phyloP scores from a whole-genome alignment of 2,888 invertebrate species.

The Ophioninae sp. region DNA sequence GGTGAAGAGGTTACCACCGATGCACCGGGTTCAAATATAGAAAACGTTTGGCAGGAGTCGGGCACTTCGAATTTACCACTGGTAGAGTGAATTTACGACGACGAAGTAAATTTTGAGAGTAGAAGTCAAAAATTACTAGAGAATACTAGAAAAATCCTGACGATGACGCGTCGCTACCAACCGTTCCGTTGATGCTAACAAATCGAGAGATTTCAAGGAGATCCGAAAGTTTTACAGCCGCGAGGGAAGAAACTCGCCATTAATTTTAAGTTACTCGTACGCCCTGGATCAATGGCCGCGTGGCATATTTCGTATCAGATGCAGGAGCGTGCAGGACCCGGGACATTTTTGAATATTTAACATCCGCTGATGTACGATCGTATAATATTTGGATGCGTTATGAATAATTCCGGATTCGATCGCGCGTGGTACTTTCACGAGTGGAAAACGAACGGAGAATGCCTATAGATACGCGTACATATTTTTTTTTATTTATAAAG shows the following conservation, averaged over 20 bases:
- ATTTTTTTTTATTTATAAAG: neutral
- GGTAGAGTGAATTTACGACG: too few relatives aligned
- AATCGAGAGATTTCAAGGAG: slow-evolving; percentile 20
- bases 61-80: neutral
- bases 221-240: neutral
- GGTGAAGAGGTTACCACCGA: neutral
- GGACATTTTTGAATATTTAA: slow-evolving; percentile 59
- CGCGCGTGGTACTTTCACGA: neutral
- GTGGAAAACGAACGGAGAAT: neutral
- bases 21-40: neutral
- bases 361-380: slow-evolving; percentile 42
- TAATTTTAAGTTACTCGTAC: neutral
- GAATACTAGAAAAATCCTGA: neutral
- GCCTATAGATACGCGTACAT: neutral
- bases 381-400: slow-evolving; percentile 50
- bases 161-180: neutral
- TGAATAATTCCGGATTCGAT: slow-evolving; percentile 47
- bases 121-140: too few relatives aligned
- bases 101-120: too few relatives aligned
- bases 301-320: slow-evolving; percentile 34
- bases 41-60: slow-evolving; percentile 1
- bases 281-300: neutral
- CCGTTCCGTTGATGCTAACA: neutral
- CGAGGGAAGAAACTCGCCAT: neutral
- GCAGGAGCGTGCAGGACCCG: neutral